These are phyloP conservation scores for Syncerus caffer DNA, from an alignment of 2,797 vertebrate genomes.

Conservation along the genomic window DNA sequence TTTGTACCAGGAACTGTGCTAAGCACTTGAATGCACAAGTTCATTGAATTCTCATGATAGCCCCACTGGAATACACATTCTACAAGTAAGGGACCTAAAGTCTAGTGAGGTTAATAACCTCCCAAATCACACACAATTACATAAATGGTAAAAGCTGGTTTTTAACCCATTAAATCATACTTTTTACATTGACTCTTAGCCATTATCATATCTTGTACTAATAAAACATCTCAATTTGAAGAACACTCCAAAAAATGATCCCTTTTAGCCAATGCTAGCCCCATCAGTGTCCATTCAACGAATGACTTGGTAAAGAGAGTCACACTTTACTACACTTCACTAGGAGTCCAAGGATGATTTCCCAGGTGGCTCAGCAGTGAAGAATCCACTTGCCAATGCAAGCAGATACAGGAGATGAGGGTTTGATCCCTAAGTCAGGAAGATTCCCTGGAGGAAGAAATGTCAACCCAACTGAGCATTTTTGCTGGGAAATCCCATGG, in stretches of 20 bases:
- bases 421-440: neutral
- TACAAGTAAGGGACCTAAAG: neutral
- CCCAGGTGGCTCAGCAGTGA: neutral
- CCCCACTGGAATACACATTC: neutral
- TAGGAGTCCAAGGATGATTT: neutral
- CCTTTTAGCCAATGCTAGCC: neutral
- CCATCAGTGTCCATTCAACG: neutral
- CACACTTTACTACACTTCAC: too few species aligned
- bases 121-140: neutral
- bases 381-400: neutral
- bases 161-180: neutral
- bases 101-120: neutral
- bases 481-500: neutral
- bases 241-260: neutral
- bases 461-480: neutral
- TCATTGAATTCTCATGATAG: neutral
- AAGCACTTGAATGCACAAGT: neutral
- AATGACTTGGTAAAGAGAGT: neutral
- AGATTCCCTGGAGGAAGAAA: neutral
- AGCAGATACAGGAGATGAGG: neutral
- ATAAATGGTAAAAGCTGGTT: neutral
- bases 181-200: neutral
- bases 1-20: neutral
- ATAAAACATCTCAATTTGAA: neutral
- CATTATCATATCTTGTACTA: neutral